Evolutionary conservation across 2,113 vertebrate genomes (phyloP).

Genomic region (rat (Rattus norvegicus)): GRCr8 NC_086027.1:20463001-20463500

Average conservation of each 20-base stretch:
- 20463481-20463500: not conserved
- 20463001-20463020: slow-evolving; percentile 95
- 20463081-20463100: slow-evolving; percentile 67
- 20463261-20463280: not conserved
- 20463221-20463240: not conserved
- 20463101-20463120: not conserved
- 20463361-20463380: not conserved
- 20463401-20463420: not conserved
- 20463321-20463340: not conserved
- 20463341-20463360: not conserved
- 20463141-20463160: slow-evolving; percentile 7
- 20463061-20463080: slow-evolving; percentile 78
- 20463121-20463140: slow-evolving; percentile 10
- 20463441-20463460: not conserved
- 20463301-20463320: not conserved
- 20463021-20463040: slow-evolving; percentile 91
- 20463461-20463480: not conserved
- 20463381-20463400: not conserved
- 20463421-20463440: not conserved
- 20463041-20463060: slow-evolving; percentile 87
- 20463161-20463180: not conserved
- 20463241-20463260: not conserved
- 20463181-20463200: not conserved
- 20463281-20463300: too few relatives aligned
- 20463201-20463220: not conserved